A percentile compares a stretch with the other conserved stretches of the same genome.
phyloP scores from a whole-genome alignment of 1,140 invertebrate species.

The Achatina immaculata region DNA sequence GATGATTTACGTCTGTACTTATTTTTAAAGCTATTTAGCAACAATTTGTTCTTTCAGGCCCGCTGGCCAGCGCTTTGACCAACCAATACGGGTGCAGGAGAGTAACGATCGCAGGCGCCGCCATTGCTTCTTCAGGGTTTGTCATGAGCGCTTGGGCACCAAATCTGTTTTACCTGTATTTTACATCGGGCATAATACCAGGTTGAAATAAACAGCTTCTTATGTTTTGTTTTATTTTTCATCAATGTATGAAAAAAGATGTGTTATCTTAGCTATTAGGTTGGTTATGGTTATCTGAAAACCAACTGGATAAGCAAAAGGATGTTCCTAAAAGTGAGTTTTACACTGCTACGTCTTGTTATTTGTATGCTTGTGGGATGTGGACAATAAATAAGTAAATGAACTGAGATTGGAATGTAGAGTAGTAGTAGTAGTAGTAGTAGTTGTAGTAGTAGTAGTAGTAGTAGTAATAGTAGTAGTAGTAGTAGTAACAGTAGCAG shows the following conservation, averaged over 20 bases:
- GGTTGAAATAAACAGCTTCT: constrained; percentile 70
- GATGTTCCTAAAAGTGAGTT: too few relatives aligned
- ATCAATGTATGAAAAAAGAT: background rate
- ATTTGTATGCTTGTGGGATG: too few relatives aligned
- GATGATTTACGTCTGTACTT: background rate
- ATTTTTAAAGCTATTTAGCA: background rate
- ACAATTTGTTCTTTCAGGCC: constrained; percentile 76
- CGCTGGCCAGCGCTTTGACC: constrained; percentile 93
- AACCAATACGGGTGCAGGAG: constrained; percentile 95
- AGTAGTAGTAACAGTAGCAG: too few relatives aligned
- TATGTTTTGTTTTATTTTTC: too few relatives aligned
- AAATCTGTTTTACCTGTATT: constrained; percentile 84
- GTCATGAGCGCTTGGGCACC: constrained; percentile 82
- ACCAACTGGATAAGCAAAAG: too few relatives aligned
- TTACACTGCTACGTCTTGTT: background rate
- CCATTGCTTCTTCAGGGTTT: constrained; percentile 84
- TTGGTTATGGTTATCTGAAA: too few relatives aligned
- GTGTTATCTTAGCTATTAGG: too few relatives aligned
- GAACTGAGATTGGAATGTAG: too few relatives aligned
- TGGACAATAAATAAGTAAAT: too few relatives aligned
- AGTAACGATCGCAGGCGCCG: constrained; percentile 90
- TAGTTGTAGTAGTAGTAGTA: too few relatives aligned
- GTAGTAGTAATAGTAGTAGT: too few relatives aligned
- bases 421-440: too few relatives aligned
- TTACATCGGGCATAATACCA: constrained; percentile 89